Conservation (phyloP, 1,140 invertebrate species). For the Aradophagus sp. region DNA sequence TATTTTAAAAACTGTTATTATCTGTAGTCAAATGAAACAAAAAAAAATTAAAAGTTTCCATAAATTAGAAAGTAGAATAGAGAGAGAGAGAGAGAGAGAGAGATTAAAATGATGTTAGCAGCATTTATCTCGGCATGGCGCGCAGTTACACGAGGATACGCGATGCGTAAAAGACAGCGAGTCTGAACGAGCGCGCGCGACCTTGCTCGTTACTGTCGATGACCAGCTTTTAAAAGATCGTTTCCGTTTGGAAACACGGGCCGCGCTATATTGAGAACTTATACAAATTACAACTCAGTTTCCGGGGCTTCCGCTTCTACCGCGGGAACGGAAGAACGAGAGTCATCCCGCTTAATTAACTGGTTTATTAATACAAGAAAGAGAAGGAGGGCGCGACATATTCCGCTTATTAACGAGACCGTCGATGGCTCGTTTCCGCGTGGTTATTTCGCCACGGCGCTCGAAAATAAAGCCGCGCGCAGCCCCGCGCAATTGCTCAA, state of each 20-base stretch:
- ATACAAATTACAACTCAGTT: conserved; percentile 28
- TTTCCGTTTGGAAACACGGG: conserved; percentile 39
- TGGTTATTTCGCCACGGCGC: conserved; percentile 25
- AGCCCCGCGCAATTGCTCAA: conserved; percentile 31
- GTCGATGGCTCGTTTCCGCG: conserved; percentile 36
- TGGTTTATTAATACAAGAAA: conserved; percentile 41
- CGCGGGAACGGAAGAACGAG: conserved; percentile 18
- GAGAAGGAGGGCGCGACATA: conserved; percentile 2
- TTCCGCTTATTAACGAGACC: conserved; percentile 37
- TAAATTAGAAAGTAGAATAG: too few relatives aligned
- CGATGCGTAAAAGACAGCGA: conserved; percentile 24
- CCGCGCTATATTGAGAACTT: conserved; percentile 49
- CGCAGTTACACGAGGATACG: conserved; percentile 13
- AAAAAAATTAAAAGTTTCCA: too few relatives aligned
- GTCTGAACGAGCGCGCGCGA: conserved; percentile 15
- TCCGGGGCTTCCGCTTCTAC: conserved; percentile 31
- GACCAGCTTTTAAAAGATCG: conserved; percentile 34
- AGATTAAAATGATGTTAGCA: too few relatives aligned
- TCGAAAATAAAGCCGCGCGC: conserved; percentile 22
- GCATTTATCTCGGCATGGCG: conserved; percentile 9
- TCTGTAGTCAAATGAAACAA: too few relatives aligned
- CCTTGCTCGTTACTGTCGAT: conserved; percentile 40
- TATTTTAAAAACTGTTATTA: too few relatives aligned
- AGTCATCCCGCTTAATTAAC: conserved; percentile 38
- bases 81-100: background rate